Evolutionary conservation across 2,113 vertebrate species (phyloP).

Genomic region (Dicaeum eximium): DNA sequence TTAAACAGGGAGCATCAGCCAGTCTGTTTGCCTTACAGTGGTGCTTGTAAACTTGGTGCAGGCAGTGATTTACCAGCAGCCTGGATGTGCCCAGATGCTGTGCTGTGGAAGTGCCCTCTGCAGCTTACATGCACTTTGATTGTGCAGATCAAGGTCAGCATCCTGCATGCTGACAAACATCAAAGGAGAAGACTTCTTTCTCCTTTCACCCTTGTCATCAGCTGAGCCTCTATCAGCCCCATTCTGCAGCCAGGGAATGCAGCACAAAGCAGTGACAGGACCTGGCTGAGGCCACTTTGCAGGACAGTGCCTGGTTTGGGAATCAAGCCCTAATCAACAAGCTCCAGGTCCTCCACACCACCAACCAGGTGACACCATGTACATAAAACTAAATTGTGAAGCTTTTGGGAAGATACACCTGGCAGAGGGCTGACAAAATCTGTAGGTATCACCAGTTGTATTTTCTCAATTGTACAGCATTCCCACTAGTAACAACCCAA

Average conservation of each 20-base stretch:
- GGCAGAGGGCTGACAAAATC: neutral
- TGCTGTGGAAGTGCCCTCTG: neutral
- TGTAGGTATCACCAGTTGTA: neutral
- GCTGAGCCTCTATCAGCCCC: neutral
- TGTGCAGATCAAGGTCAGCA: constrained; percentile 48
- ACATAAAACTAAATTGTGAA: accelerated
- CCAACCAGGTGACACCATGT: accelerated
- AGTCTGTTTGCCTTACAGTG: neutral
- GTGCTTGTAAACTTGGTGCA: neutral
- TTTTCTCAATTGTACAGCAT: neutral
- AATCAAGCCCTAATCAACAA: neutral
- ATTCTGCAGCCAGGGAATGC: accelerated
- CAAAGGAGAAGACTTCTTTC: neutral
- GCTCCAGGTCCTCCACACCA: neutral
- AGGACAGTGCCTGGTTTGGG: neutral
- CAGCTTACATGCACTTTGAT: neutral
- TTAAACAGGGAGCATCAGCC: neutral
- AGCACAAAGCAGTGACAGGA: neutral
- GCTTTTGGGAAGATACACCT: neutral
- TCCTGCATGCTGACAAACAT: neutral
- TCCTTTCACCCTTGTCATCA: neutral
- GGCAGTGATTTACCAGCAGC: neutral
- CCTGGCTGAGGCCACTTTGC: neutral
- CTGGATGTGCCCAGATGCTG: neutral
- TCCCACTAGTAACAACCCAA: neutral